These are phyloP conservation scores for Agelas oroides DNA, from an alignment of 37 sponge, comb jelly and placozoan species.

Conservation along the genomic window DNA sequence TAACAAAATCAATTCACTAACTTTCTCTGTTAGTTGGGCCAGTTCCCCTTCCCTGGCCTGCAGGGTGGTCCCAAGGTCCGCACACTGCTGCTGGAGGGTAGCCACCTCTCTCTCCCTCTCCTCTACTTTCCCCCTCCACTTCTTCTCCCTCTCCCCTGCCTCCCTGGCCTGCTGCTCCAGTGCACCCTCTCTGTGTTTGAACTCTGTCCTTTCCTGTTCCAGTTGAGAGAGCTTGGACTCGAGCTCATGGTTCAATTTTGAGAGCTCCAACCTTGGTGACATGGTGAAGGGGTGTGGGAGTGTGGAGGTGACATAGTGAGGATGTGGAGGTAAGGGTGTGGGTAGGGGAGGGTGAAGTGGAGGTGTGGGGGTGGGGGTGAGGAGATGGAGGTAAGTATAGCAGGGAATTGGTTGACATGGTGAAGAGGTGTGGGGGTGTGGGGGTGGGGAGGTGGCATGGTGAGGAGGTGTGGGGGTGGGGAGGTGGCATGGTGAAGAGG, in stretches of 20 bases:
- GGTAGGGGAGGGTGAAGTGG: background rate
- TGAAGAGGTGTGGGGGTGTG: too few relatives aligned
- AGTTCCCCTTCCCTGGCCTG: background rate
- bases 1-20: too few relatives aligned
- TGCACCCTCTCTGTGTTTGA: background rate
- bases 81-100: background rate
- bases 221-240: conserved; percentile 3
- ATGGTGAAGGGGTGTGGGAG: background rate
- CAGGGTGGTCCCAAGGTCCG: background rate
- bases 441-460: too few relatives aligned
- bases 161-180: background rate
- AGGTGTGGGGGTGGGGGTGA: background rate
- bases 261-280: background rate
- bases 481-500: background rate
- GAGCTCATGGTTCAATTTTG: conserved; percentile 1
- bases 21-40: background rate
- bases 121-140: background rate
- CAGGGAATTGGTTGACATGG: too few relatives aligned
- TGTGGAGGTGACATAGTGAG: background rate
- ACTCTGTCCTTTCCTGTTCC: background rate
- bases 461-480: background rate
- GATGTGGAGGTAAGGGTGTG: background rate
- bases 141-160: background rate
- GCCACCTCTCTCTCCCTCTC: background rate
- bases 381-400: too few relatives aligned